Conservation (phyloP, 2,888 invertebrate genomes). For the Andrena trimmerana region DNA sequence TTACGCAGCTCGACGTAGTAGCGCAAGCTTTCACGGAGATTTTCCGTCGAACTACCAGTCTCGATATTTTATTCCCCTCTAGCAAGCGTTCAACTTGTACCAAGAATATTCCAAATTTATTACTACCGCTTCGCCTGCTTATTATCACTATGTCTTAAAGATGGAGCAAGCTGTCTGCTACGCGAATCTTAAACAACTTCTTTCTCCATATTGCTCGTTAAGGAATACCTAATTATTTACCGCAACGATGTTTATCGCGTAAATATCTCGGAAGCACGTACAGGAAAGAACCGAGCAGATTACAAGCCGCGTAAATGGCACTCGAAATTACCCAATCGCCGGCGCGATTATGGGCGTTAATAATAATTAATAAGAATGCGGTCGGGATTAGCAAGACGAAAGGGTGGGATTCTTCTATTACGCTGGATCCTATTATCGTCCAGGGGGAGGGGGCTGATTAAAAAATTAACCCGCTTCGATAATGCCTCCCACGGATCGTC, state of each 20-base stretch:
- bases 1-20: conserved; percentile 23
- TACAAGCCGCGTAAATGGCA: conserved; percentile 50
- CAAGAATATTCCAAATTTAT: background rate
- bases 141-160: background rate
- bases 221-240: conserved; percentile 26
- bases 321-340: conserved; percentile 57
- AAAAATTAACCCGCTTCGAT: conserved; percentile 74
- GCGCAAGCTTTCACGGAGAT: conserved; percentile 22
- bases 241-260: conserved; percentile 16
- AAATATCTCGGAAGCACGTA: conserved; percentile 26
- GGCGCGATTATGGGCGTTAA: conserved; percentile 53
- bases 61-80: conserved; percentile 4
- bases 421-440: conserved; percentile 67
- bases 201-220: background rate
- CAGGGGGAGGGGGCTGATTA: conserved; percentile 66
- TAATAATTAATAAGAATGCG: conserved; percentile 72
- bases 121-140: background rate
- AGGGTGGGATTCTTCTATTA: conserved; percentile 68
- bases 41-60: conserved; percentile 22
- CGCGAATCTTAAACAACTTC: background rate
- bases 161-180: background rate
- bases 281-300: conserved; percentile 38
- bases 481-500: conserved; percentile 42
- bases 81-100: background rate
- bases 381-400: conserved; percentile 55